These are phyloP conservation scores for Tuta absoluta DNA, from an alignment of 2,888 invertebrate species.

Conservation along the genomic window DNA sequence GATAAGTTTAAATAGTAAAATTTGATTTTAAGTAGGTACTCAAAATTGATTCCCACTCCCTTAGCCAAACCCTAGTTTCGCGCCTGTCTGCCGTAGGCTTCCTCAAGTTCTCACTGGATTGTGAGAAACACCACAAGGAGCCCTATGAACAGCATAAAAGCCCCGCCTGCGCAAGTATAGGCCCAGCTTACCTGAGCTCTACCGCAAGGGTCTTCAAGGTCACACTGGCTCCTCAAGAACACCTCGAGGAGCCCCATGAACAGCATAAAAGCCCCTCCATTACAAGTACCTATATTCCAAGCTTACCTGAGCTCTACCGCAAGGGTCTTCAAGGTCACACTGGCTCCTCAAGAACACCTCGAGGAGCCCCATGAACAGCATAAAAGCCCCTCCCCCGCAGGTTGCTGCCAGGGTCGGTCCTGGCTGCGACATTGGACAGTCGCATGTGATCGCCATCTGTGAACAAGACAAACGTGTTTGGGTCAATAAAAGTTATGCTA, in stretches of 20 bases:
- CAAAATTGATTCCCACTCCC: no score
- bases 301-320: constrained; percentile 84
- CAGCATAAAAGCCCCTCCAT: not conserved
- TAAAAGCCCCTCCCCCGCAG: constrained; percentile 91
- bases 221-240: not conserved
- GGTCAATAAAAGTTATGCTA: not conserved
- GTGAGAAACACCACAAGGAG: no score
- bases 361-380: constrained; percentile 94
- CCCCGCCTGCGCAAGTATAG: no score
- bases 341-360: constrained; percentile 93
- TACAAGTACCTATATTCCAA: not conserved
- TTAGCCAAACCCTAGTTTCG: no score
- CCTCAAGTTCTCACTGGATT: no score
- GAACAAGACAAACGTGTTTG: not conserved
- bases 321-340: constrained; percentile 93
- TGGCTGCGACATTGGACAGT: constrained; percentile 89
- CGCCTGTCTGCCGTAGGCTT: no score
- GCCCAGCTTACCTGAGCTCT: not conserved
- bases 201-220: not conserved
- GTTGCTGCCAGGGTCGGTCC: constrained; percentile 93
- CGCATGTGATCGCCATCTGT: constrained; percentile 84
- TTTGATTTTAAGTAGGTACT: no score
- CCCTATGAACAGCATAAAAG: not conserved
- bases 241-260: not conserved
- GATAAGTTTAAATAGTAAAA: no score